Percentiles rank a stretch among this genome's conserved stretches.
These are phyloP conservation scores for Ormyrus nitidulus DNA, from an alignment of 2,888 invertebrate genomes.

Conservation along the genomic window DNA sequence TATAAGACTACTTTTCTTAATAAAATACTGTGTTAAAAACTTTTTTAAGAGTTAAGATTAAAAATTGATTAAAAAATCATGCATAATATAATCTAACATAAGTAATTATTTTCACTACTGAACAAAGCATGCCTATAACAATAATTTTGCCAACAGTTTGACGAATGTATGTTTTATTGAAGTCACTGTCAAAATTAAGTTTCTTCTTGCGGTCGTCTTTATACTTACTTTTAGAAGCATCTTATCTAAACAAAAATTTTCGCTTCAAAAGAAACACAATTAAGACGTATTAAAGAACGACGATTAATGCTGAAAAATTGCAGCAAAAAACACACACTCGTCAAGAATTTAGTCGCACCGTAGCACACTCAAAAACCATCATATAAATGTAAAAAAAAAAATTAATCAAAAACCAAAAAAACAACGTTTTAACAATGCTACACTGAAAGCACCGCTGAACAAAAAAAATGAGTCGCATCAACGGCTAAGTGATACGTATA, in stretches of 20 bases:
- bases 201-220: too few species aligned
- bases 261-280: too few species aligned
- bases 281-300: too few species aligned
- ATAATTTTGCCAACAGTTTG: constrained; percentile 22
- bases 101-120: constrained; percentile 46
- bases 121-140: constrained; percentile 49
- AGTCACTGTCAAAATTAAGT: background rate
- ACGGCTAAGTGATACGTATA: constrained; percentile 4
- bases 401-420: constrained; percentile 1
- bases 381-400: background rate
- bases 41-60: constrained; percentile 14
- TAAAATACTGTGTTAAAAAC: background rate
- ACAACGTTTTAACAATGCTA: constrained; percentile 62
- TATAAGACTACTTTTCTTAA: too few species aligned
- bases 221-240: too few species aligned
- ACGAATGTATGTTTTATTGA: constrained; percentile 8
- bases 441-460: constrained; percentile 73
- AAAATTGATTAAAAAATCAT: constrained; percentile 37
- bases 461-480: constrained; percentile 60
- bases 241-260: too few species aligned
- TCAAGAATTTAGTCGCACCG: constrained; percentile 33
- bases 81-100: constrained; percentile 33
- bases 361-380: constrained; percentile 45
- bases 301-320: too few species aligned
- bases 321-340: constrained; percentile 6